A percentile compares a stretch with the other conserved stretches of the same genome.
These are phyloP conservation scores for Volucella inanis DNA, from an alignment of 2,888 invertebrate genomes.

Conservation along the genomic window DNA sequence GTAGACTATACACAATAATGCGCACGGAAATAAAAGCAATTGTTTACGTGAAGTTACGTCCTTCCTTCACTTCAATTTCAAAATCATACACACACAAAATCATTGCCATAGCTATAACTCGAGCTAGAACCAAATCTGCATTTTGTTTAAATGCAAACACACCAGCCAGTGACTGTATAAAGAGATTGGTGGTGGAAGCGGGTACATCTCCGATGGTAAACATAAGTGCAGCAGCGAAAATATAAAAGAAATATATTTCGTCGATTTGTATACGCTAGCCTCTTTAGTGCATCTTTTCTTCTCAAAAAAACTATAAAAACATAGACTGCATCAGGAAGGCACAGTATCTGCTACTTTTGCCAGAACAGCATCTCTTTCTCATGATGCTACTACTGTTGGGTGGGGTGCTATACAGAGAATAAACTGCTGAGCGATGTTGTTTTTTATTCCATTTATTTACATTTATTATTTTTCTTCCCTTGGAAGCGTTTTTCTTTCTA, in stretches of 20 bases:
- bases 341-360: constrained; percentile 53
- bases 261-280: constrained; percentile 72
- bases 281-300: constrained; percentile 55
- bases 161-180: constrained; percentile 27
- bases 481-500: constrained; percentile 46
- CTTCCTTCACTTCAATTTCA: constrained; percentile 7
- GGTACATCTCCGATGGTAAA: constrained; percentile 58
- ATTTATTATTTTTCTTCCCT: constrained; percentile 72
- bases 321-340: constrained; percentile 32
- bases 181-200: neutral
- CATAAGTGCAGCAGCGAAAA: constrained; percentile 60
- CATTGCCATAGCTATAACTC: neutral
- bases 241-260: constrained; percentile 56
- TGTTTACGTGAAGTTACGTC: constrained; percentile 57
- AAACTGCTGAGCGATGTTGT: constrained; percentile 67
- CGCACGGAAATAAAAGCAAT: constrained; percentile 70
- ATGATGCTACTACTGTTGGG: constrained; percentile 19
- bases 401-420: constrained; percentile 5
- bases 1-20: constrained; percentile 63
- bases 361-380: constrained; percentile 48
- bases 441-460: constrained; percentile 71
- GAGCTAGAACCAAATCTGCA: constrained; percentile 59
- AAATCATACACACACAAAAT: constrained; percentile 5
- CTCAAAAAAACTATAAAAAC: neutral
- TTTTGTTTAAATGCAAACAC: constrained; percentile 72